A percentile compares a stretch with the other conserved stretches of the same genome.
Evolutionary conservation across 2,888 invertebrate species (phyloP).

Genomic region (Crioceris asparagi): DNA sequence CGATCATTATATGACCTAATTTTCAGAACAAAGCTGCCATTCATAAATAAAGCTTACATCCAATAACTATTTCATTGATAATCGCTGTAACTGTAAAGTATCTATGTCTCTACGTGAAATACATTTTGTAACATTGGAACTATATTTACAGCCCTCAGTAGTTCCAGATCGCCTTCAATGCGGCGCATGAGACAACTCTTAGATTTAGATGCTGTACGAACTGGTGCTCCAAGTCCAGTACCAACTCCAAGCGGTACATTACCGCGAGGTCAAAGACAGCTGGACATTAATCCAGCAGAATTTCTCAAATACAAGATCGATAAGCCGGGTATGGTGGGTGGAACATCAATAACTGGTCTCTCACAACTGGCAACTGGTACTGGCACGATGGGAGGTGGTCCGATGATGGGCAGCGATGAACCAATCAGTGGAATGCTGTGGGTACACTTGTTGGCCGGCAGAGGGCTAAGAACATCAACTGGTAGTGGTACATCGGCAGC

Average conservation of each 20-base stretch:
- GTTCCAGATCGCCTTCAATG: conserved; percentile 59
- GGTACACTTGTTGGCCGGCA: conserved; percentile 81
- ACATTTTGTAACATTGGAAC: too few species aligned
- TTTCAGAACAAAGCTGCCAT: too few species aligned
- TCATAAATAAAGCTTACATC: too few species aligned
- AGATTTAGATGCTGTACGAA: conserved; percentile 50
- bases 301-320: conserved; percentile 87
- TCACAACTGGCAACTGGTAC: conserved; percentile 35
- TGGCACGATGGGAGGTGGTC: conserved; percentile 19
- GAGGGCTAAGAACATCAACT: conserved; percentile 68
- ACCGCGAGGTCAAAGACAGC: conserved; percentile 59
- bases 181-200: conserved; percentile 71
- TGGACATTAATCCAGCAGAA: conserved; percentile 88
- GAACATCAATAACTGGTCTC: conserved; percentile 34
- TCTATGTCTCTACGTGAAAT: too few species aligned
- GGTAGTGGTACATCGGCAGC: conserved; percentile 56
- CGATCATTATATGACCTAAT: too few species aligned
- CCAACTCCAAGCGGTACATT: conserved; percentile 70
- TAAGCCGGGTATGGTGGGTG: conserved; percentile 47
- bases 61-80: too few species aligned
- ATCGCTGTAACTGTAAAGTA: too few species aligned
- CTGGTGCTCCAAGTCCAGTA: conserved; percentile 57
- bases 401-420: conserved; percentile 41
- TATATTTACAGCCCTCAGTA: conserved; percentile 31
- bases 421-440: conserved; percentile 78